phyloP scores from a whole-genome alignment of 2,888 invertebrate genomes.

The Aspidapion aeneum region DNA sequence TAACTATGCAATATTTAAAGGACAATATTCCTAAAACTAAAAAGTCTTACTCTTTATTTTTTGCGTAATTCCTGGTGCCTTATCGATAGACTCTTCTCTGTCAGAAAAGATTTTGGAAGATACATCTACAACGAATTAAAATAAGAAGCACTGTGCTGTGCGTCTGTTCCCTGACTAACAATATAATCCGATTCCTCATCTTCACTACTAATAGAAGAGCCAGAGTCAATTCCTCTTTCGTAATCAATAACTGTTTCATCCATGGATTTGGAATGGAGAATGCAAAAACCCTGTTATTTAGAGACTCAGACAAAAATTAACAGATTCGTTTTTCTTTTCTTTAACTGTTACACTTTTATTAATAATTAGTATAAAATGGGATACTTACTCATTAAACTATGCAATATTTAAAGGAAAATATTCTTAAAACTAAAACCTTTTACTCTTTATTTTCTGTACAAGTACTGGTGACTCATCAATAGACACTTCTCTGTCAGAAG shows the following conservation, averaged over 20 bases:
- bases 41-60: not conserved
- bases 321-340: no score
- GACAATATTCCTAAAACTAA: no score
- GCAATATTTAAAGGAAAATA: no score
- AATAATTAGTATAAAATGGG: no score
- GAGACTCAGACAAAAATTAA: no score
- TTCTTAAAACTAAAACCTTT: no score
- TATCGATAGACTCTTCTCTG: not conserved
- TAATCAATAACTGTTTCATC: slow-evolving; percentile 12
- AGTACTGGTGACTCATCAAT: not conserved
- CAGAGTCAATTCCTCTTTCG: not conserved
- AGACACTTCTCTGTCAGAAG: not conserved
- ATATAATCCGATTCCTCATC: not conserved
- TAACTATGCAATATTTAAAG: no score
- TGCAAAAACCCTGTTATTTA: slow-evolving; percentile 30
- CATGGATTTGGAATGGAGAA: slow-evolving; percentile 22
- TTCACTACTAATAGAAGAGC: not conserved
- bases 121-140: not conserved
- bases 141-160: not conserved
- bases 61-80: not conserved
- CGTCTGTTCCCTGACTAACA: no score
- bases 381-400: no score
- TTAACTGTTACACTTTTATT: no score
- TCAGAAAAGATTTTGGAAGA: not conserved
- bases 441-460: not conserved